Evolutionary conservation across 2,113 vertebrate genomes (phyloP), one percentile per base, ranked within the genome.

Genomic region (Periophthalmus modestus): DNA sequence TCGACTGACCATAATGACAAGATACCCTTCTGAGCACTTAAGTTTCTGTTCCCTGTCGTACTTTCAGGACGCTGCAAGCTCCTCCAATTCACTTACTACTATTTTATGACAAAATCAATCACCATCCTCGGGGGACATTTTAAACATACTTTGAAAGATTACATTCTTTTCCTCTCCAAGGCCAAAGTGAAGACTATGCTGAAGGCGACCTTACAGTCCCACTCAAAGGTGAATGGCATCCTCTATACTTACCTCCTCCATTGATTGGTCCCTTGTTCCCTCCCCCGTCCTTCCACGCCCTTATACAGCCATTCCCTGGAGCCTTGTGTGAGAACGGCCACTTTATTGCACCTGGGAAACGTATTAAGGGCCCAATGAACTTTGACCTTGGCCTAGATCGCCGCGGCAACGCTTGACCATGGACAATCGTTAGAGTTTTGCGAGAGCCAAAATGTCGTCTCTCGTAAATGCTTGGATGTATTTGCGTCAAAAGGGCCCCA

Each of bases 341-440:
- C 83, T 93, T 91, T 91, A 92, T 90, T 89, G 83, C 72, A 79
- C 82, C 79, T 84, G 68, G 73, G 85, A 89, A 86, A 89, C 87
- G 75, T 77, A 85, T 89, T 87, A 78, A 87, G 46, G 73, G 77
- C 74, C 73, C 57, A 78, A 78, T 87, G 90, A 91, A 86, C 91
- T 93, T 89, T 91, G 82, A 93, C 91, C 88, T 92, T 92, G 88
- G 87, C 75, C 74, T 87, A 78, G 85, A 84, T 90, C 81, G 68
- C 87, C 86, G 66, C 58, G 79, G 89, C 82, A 88, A 88, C 85
- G 39, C 28, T 59, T 11, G 75, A 71, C 78, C 75, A 72, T 2
- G 52, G 72, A 85, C 82, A 83, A 77, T 80, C 67, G 52, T 55
- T 50, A n/a, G 34, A 19, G 67, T 85, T 85, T 72, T 72, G 61